Base-by-base conservation (phyloP, 2,888 invertebrate genomes). In the Unio delphinus region DNA sequence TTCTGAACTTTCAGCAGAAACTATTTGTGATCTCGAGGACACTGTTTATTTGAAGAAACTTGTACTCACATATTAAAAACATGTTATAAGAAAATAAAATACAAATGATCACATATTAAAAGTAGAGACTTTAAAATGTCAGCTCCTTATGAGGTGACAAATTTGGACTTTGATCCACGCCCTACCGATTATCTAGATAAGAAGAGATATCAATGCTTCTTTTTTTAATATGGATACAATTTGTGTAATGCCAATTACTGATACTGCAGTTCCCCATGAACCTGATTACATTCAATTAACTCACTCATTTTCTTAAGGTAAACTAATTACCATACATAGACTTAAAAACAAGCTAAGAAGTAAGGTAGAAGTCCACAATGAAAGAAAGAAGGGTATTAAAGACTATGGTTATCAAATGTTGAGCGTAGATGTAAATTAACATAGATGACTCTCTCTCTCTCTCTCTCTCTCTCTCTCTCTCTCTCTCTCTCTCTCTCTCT, bases 161-260 rank as follows among this genome's bases (percentile, higher is more conserved):
- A 72, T 26, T 26, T 70, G 18, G 67, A 69, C 11, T 74, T 73
- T 67, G 75, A 77, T 64, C 78, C 78, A n/a, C 54, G 78, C 59
- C 74, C 75, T 23, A 23, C 17, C 17, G 1, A 67, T 18, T 75
- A 58, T 30, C 45, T 64, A 58, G 70, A 72, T 18, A 28, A n/a
- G 45, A 55, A 60, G 23, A 45, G n/a, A 11, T 74, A 73, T 59
- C 59, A 65, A 28, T 65, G 69, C 55, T 59, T 67, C 63, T 75
- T 57, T 28, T 75, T 57, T 28, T 15, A 77, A 76, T 69, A 65
- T 70, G 65, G 62, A 45, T 54, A 69, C 65, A 17, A 67, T 72
- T 56, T 70, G 69, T 23, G 59, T 67, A 23, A 70, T 74, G 55
- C 76, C 73, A 28, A 69, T 80, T 30, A 79, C 78, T 61, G 59